Base-by-base conservation (phyloP, 2,797 vertebrate genomes). In the Silurus lanzhouensis region DNA sequence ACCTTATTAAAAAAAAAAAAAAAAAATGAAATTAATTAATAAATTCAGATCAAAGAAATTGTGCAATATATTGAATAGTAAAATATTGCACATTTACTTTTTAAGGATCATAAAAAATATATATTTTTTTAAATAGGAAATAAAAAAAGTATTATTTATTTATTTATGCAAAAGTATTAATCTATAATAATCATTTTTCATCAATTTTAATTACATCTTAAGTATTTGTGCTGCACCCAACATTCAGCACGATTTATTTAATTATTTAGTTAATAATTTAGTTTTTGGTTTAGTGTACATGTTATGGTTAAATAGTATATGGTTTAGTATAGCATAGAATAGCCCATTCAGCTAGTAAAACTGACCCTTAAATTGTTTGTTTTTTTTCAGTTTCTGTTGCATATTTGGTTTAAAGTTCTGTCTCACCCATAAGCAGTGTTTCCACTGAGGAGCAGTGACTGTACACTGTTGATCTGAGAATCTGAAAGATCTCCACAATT, bases 341-440 rank as follows among this genome's bases (percentile, higher is more conserved):
- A 68, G 19, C 68, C 38, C 3, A 70, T 44, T 20, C 68, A 70
- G 68, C 68, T 70, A 38, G 31, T 70, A 15, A 17, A 67, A 15
- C 64, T 67, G 64, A 27, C 5, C 64, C 19, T 3, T 20, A 9
- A 44, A 46, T 19, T 3, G 2, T 31, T 31, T 31, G 2, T 38
- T 38, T 27, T 9, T 57, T 19, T 55, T 31, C 48, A 25, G 17
- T 4, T 17, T 57, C 13, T 58, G 6, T 58, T 61, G 14, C 19
- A 63, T 27, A 75, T 25, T 68, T 4, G 5, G 14, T 4, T 52
- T 46, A 6, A 9, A 10, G 14, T 7, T n/a, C 52, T 83, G 12
- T 55, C 87, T 86, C 25, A 94, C 94, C 94, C 92, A 3, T 93
- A 94, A 70, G 13, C 2, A n/a, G 94, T 92, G 72, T 84, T 90